Conservation (phyloP, 2,888 invertebrate species). For the Dyspetes luteomarginatus region DNA sequence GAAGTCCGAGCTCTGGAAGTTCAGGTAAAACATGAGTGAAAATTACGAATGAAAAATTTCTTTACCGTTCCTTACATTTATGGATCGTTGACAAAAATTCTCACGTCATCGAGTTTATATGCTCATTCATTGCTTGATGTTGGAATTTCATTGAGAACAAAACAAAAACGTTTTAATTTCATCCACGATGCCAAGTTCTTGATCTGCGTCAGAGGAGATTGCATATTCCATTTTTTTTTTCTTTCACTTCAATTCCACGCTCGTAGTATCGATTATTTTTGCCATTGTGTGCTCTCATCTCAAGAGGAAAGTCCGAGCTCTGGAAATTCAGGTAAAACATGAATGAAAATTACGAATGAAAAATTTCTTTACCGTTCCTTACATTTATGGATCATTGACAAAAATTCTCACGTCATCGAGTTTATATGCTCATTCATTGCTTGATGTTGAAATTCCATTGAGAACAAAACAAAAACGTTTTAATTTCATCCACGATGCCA, state of each 20-base stretch:
- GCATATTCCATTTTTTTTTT: conserved; percentile 45
- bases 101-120: not conserved
- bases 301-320: conserved; percentile 71
- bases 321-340: conserved; percentile 75
- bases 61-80: no score
- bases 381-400: no score
- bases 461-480: not conserved
- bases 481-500: not conserved
- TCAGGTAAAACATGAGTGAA: conserved; percentile 75
- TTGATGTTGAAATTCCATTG: not conserved
- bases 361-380: no score
- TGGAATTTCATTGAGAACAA: not conserved
- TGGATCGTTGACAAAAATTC: not conserved
- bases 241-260: conserved; percentile 12
- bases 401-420: not conserved
- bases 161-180: not conserved
- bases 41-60: no score
- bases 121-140: not conserved
- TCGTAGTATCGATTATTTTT: conserved; percentile 67
- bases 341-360: no score
- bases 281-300: conserved; percentile 70
- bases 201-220: conserved; percentile 42
- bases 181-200: not conserved
- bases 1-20: conserved; percentile 74
- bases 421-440: not conserved